Conservation (phyloP, 2,113 vertebrate species). For the Piliocolobus tephrosceles region DNA sequence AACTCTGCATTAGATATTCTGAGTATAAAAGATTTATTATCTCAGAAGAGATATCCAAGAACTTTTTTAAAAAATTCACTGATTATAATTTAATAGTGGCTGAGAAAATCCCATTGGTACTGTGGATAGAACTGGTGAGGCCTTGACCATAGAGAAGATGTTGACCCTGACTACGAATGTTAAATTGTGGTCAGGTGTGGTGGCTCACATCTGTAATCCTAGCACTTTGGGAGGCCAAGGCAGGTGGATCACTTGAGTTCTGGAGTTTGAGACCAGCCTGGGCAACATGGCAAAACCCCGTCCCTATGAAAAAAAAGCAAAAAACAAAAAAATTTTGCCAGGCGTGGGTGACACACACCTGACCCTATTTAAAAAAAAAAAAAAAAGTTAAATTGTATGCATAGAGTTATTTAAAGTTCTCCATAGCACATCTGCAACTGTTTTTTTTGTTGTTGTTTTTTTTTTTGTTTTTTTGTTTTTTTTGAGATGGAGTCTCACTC, state of each 20-base stretch:
- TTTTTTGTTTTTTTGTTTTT: no score
- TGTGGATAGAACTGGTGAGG: background rate
- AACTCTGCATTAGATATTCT: background rate
- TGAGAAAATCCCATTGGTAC: background rate
- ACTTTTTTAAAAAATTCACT: rapidly evolving
- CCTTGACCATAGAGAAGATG: background rate
- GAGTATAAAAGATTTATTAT: background rate
- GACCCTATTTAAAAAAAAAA: no score
- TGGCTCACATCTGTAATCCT: no score
- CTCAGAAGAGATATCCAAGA: background rate
- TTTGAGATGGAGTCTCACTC: no score
- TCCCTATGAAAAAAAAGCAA: no score
- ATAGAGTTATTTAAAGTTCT: background rate
- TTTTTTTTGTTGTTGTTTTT: no score
- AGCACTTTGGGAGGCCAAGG: no score
- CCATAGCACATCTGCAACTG: background rate
- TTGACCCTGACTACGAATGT: background rate
- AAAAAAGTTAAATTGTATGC: background rate
- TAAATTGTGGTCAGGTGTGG: background rate
- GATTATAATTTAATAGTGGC: background rate
- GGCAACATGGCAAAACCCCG: no score
- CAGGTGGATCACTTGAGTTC: no score
- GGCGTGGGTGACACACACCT: no score
- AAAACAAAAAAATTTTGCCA: no score
- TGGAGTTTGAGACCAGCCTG: no score